Base-by-base conservation (phyloP, 2,113 vertebrate species). In the Erythrocercus mccallii region DNA sequence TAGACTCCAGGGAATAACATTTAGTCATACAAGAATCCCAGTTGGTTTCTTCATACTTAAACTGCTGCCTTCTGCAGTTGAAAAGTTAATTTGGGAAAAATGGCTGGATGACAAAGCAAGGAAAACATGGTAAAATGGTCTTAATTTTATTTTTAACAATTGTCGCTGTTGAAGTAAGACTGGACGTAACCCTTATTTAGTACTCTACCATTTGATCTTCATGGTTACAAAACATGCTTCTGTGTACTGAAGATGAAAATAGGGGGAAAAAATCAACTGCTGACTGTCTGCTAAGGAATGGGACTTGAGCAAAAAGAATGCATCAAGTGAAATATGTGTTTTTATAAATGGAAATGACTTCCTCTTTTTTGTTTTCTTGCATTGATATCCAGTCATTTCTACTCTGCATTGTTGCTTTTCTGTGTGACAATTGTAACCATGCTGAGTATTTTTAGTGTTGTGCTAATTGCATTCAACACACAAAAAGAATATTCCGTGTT, bases 121-220 rank as follows among this genome's bases (percentile, higher is more conserved):
- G n/a, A 94, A 95, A 95, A 84, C 69, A 79, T 19, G 51, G 71
- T 47, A 57, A 82, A 87, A 84, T 38, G 6, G 15, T 47, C 81
- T 81, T 90, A 47, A 88, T 77, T 86, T 92, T 91, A 70, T 91
- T 94, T 94, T 88, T 92, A 94, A 71, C 78, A 90, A 64, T 50
- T 66, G 72, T 68, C 0, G 0, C 45, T 88, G 25, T 37, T 42
- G 74, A 68, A 91, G 47, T 56, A 83, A 72, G 69, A 38, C n/a
- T 83, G 81, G 89, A 42, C 37, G 74, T 51, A 54, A 47, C 17
- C 40, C 40, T 51, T 44, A 47, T 69, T 89, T 86, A 82, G 64
- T 81, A 37, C 64, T 81, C 57, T 60, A 44, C 23, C 42, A 64
- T 48, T 92, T 91, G 68, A 81, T 77, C 54, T 81, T 91, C 13